Evolutionary conservation across 1,140 invertebrate genomes (phyloP).

Genomic region (Micrasema minimum): DNA sequence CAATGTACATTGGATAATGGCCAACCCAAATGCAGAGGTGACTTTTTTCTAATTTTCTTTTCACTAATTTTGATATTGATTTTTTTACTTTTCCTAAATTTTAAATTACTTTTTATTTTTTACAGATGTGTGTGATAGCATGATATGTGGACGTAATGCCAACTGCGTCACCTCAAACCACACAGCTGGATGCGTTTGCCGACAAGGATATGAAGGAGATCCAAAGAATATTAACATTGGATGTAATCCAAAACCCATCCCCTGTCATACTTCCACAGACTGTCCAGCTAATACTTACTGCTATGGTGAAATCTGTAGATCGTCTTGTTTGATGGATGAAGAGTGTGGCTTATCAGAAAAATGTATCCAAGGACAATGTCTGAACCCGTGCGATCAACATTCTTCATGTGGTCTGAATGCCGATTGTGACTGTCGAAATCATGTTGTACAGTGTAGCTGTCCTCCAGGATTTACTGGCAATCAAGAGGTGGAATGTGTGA

Average conservation of each 20-base stretch:
- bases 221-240: slow-evolving; percentile 75
- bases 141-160: slow-evolving; percentile 83
- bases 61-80: slow-evolving; percentile 42
- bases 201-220: slow-evolving; percentile 80
- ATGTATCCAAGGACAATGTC: slow-evolving; percentile 85
- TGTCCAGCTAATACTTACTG: slow-evolving; percentile 85
- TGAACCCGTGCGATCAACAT: slow-evolving; percentile 82
- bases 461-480: slow-evolving; percentile 88
- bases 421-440: slow-evolving; percentile 79
- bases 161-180: slow-evolving; percentile 82
- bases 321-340: slow-evolving; percentile 80
- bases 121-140: slow-evolving; percentile 79
- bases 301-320: slow-evolving; percentile 82
- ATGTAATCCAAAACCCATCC: slow-evolving; percentile 79
- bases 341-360: slow-evolving; percentile 84
- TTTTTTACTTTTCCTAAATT: too few species aligned
- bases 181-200: slow-evolving; percentile 80
- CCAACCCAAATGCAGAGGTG: slow-evolving; percentile 78
- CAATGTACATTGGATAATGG: slow-evolving; percentile 77
- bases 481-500: slow-evolving; percentile 83
- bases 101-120: slow-evolving; percentile 52
- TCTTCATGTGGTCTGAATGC: slow-evolving; percentile 90
- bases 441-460: slow-evolving; percentile 84
- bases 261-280: slow-evolving; percentile 76
- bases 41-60: slow-evolving; percentile 39